Conservation (phyloP, 2,888 invertebrate genomes). For the Hirtodrosophila trivittata region DNA sequence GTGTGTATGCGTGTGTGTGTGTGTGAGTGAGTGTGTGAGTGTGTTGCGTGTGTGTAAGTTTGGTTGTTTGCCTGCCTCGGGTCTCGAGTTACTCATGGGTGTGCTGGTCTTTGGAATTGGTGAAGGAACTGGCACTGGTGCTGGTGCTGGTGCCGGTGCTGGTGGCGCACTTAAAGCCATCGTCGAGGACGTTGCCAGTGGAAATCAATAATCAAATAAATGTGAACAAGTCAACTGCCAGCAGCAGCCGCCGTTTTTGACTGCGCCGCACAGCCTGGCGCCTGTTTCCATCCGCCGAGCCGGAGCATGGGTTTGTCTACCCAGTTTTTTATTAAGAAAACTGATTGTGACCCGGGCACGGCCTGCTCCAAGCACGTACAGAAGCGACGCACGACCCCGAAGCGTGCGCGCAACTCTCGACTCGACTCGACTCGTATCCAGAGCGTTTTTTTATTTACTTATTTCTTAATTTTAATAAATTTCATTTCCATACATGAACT, state of each 20-base stretch:
- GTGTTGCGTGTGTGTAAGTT: conserved; percentile 22
- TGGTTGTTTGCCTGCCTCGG: conserved; percentile 39
- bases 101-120: too few relatives aligned
- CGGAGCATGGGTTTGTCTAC: too few relatives aligned
- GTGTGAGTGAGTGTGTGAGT: background rate
- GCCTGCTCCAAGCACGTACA: too few relatives aligned
- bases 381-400: too few relatives aligned
- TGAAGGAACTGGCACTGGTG: too few relatives aligned
- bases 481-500: background rate
- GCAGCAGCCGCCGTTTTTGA: conserved; percentile 55
- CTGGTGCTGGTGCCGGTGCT: conserved; percentile 7
- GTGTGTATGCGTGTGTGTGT: background rate
- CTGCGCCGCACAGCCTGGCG: conserved; percentile 4
- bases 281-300: too few relatives aligned
- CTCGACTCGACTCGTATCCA: too few relatives aligned
- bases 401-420: too few relatives aligned
- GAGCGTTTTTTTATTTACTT: too few relatives aligned
- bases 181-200: conserved; percentile 42
- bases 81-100: conserved; percentile 60
- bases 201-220: conserved; percentile 74
- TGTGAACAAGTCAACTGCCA: conserved; percentile 69
- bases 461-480: background rate
- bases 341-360: too few relatives aligned
- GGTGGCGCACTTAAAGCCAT: conserved; percentile 61
- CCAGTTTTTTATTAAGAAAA: too few relatives aligned